phyloP scores from a whole-genome alignment of 2,113 vertebrate species.

The Edolisoma coerulescens region DNA sequence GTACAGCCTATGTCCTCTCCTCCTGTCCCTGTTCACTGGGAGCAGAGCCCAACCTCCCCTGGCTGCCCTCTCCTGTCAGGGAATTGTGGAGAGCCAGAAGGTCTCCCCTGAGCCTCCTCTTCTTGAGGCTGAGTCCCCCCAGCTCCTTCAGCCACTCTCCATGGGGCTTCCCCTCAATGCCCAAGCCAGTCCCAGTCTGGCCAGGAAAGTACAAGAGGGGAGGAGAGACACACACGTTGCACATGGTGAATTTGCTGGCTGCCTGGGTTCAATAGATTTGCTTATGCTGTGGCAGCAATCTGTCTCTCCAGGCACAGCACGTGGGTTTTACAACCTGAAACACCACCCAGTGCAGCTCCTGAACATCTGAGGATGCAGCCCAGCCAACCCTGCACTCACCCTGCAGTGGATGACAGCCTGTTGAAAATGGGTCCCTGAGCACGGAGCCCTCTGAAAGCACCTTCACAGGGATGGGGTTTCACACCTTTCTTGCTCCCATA shows the following conservation, averaged over 20 bases:
- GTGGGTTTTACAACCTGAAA: not conserved
- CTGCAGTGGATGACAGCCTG: not conserved
- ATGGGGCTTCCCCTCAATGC: not conserved
- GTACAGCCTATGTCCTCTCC: not conserved
- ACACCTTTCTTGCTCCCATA: not conserved
- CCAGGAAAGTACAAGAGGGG: not conserved
- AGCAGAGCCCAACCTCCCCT: rapidly evolving
- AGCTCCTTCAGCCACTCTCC: not conserved
- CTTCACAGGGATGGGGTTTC: not conserved
- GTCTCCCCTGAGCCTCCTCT: not conserved
- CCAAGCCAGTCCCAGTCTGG: not conserved
- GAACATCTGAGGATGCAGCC: not conserved
- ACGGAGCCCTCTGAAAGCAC: rapidly evolving
- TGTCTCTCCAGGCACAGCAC: not conserved
- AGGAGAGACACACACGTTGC: rapidly evolving
- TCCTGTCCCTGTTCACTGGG: not conserved
- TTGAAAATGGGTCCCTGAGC: not conserved
- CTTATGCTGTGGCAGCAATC: not conserved
- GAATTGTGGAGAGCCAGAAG: not conserved
- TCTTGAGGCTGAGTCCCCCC: not conserved
- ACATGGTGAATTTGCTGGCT: not conserved
- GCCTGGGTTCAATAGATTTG: not conserved
- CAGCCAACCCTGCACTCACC: not conserved
- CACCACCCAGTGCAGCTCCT: not conserved
- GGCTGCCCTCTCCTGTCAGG: not conserved